phyloP scores from a whole-genome alignment of 2,797 vertebrate species.

The Heliangelus exortis region DNA sequence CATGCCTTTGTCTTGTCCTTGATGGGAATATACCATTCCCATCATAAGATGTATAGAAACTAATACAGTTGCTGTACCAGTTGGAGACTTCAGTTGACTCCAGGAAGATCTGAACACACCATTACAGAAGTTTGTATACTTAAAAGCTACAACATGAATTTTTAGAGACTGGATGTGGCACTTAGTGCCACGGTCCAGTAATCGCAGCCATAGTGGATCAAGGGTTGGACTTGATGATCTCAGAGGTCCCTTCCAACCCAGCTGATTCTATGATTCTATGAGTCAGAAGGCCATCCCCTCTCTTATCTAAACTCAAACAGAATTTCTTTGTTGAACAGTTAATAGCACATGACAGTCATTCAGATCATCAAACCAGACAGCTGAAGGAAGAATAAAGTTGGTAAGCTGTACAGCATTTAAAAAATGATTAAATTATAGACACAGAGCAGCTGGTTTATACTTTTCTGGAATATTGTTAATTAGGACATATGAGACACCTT shows the following conservation, averaged over 20 bases:
- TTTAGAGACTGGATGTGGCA: too few species aligned
- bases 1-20: neutral
- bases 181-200: too few species aligned
- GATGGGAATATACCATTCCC: neutral
- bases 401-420: slow-evolving; percentile 37
- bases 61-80: neutral
- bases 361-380: slow-evolving; percentile 53
- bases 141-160: neutral
- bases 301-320: slow-evolving; percentile 11
- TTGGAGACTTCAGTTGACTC: neutral
- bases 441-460: slow-evolving; percentile 56
- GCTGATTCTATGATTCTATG: too few species aligned
- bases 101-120: neutral
- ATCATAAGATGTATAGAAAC: neutral
- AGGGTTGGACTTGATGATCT: too few species aligned
- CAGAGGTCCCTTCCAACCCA: too few species aligned
- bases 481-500: slow-evolving; percentile 64
- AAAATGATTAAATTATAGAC: slow-evolving; percentile 68
- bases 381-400: slow-evolving; percentile 55
- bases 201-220: too few species aligned
- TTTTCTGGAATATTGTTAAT: slow-evolving; percentile 51
- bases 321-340: neutral
- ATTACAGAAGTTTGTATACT: neutral
- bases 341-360: slow-evolving; percentile 32
- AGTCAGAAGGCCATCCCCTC: neutral